These are phyloP conservation scores for Pygmarrhopalites habei DNA, from an alignment of 1,140 invertebrate species.

Conservation along the genomic window DNA sequence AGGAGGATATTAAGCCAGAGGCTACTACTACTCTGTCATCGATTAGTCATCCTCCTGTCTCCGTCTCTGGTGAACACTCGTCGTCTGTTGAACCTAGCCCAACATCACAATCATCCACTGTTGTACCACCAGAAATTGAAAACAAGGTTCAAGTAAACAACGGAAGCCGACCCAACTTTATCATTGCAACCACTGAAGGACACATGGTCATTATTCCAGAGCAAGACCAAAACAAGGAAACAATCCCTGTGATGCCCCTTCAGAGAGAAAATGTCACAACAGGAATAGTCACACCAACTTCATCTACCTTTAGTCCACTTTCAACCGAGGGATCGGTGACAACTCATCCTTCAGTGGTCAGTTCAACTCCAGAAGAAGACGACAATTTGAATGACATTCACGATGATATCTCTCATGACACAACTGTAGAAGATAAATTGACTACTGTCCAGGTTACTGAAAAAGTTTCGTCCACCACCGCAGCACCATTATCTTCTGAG, in stretches of 20 bases:
- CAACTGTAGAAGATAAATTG: not conserved
- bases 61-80: not conserved
- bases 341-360: too few relatives aligned
- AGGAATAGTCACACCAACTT: not conserved
- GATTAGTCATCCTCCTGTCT: too few relatives aligned
- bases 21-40: not conserved
- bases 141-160: too few relatives aligned
- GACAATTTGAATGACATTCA: too few relatives aligned
- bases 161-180: not conserved
- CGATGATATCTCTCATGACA: too few relatives aligned
- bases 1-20: not conserved
- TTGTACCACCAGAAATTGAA: too few relatives aligned
- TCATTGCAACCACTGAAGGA: not conserved
- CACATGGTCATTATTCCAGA: conserved; percentile 10
- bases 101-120: too few relatives aligned
- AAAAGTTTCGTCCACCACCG: not conserved
- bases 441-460: not conserved
- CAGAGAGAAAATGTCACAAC: not conserved
- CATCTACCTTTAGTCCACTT: not conserved
- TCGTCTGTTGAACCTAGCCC: too few relatives aligned
- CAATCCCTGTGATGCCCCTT: not conserved
- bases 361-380: too few relatives aligned
- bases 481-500: not conserved
- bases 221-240: not conserved
- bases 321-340: too few relatives aligned